Evolutionary conservation across 1,140 invertebrate species (phyloP), one percentile per base, ranked within the genome.

Genomic region (Microplitis mediator): DNA sequence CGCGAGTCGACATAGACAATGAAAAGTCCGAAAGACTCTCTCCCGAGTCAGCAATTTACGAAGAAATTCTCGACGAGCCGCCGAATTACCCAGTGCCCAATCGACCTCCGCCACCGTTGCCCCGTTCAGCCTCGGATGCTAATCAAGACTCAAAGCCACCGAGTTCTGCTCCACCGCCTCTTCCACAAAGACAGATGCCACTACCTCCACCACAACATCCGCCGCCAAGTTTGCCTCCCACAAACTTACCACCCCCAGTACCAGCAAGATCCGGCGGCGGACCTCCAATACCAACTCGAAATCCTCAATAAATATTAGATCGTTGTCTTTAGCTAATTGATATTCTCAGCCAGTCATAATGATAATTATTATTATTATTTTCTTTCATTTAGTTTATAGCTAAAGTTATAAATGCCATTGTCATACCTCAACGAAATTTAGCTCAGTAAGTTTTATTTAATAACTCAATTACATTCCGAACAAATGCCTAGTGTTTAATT

Each of bases 261-360:
- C 91, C 91, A 73, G 90, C 90, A 72, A 88, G 89, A 78, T 90
- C 88, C 60, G 89, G 88, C 52, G 90, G 89, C 70, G 91, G 91
- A 34, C 93, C 92, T 66, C 93, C 92, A 0, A 88, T 93, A 79
- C 93, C 92, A n/a, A 90, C 92, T 45, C 87, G 93, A 74, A 86
- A 86, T 82, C 83, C 77, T 36, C 84, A 85, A 72, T 86, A 84
- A 77, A 14, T 50, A 51, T 61, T n/a, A 39, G 5, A 52, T 64
- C 36, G 36, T 34, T 32, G 16, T 45, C 8, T 45, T 45, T 11
- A 45, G 8, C 39, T 45, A 45, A 45, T 56, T 56, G n/a, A 16
- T 56, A 23, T 14, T 13, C n/a, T 56, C n/a, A 14, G 23, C n/a
- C 23, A 56, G 23, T 14, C 52, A 56, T 56, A 23, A 56, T 61